Evolutionary conservation across 2,113 vertebrate genomes (phyloP), one percentile per base, ranked within the genome.

Genomic region (Protobothrops flavoviridis): DNA sequence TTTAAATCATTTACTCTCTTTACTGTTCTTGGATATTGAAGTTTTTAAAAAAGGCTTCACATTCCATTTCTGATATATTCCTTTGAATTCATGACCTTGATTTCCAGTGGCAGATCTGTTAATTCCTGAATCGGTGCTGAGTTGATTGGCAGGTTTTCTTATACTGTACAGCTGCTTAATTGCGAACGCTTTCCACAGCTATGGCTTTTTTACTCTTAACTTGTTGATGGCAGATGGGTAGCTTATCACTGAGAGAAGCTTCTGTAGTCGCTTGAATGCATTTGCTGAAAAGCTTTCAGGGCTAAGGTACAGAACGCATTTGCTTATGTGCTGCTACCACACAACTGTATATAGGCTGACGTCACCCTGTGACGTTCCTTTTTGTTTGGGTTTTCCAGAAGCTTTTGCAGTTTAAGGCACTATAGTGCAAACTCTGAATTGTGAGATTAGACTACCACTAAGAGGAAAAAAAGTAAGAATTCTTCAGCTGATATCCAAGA

Each of bases 321-420:
- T 98, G 99, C 98, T 99, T 99, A 98, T 98, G 98, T 97, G 98
- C 98, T 98, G 99, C 98, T 98, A 98, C 98, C 99, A 98, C 99
- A 99, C 99, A 98, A 98, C 99, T 99, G 98, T 99, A 99, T 99
- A 99, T 99, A 99, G 98, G 98, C 99, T 99, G 99, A 99, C 99
- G 99, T 99, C 98, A 99, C 98, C 98, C 93, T 98, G 98, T 98
- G 98, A 98, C 98, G 98, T 98, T 97, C 97, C 98, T 98, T 98
- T 92, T 98, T 98, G 98, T 98, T 98, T 98, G 97, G 98, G 97
- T 98, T 98, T 98, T 98, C 97, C 98, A 98, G 98, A 98, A 98
- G 97, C 97, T 97, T 97, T 97, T 98, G 97, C 97, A 97, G 97
- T 95, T 98, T 96, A 98, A 97, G 96, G 97, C 97, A 93, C 93